These are phyloP conservation scores for Agriopis marginaria DNA, from an alignment of 2,888 invertebrate species.

Conservation along the genomic window DNA sequence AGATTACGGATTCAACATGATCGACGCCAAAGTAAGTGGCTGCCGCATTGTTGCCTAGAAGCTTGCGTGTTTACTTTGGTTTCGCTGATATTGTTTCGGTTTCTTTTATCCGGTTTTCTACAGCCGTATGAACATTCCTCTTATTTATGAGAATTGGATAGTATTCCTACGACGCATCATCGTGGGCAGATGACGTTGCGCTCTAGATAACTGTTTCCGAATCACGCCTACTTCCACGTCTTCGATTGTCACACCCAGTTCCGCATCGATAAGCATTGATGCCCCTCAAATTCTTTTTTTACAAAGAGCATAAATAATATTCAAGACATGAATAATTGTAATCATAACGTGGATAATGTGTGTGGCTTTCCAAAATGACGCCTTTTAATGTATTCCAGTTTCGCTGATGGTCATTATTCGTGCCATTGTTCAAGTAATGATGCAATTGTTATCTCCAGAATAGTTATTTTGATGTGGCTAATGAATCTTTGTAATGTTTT, in stretches of 20 bases:
- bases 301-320: neutral
- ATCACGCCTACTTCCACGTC: neutral
- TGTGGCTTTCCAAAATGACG: slow-evolving; percentile 25
- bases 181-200: neutral
- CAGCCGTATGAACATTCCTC: neutral
- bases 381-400: slow-evolving; percentile 28
- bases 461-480: slow-evolving; percentile 9
- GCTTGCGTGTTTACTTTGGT: slow-evolving; percentile 16
- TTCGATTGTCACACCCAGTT: slow-evolving; percentile 1
- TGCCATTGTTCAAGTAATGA: slow-evolving; percentile 27
- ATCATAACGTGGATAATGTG: slow-evolving; percentile 5
- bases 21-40: slow-evolving; percentile 10
- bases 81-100: slow-evolving; percentile 20
- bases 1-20: slow-evolving; percentile 7
- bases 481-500: slow-evolving; percentile 11
- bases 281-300: neutral
- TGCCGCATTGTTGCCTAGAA: slow-evolving; percentile 9
- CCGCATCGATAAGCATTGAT: slow-evolving; percentile 7
- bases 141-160: neutral
- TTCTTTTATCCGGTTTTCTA: slow-evolving; percentile 6
- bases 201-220: slow-evolving; percentile 2
- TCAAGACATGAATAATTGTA: slow-evolving; percentile 6
- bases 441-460: slow-evolving; percentile 25
- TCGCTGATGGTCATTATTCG: slow-evolving; percentile 25
- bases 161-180: neutral